Conservation (phyloP, 2,888 invertebrate species). For the Esperia sulphurella region DNA sequence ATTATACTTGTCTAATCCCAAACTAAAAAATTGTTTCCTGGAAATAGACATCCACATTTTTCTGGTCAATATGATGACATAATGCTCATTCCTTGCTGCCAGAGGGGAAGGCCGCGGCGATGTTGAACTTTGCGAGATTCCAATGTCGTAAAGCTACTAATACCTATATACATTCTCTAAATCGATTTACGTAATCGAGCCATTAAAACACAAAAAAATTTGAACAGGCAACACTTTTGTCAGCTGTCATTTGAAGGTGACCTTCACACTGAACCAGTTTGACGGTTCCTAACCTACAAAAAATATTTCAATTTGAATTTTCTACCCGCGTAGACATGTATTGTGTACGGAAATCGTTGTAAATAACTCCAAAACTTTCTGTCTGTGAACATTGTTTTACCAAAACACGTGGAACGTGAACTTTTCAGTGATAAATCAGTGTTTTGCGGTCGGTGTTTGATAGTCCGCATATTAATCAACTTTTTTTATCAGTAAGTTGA, state of each 20-base stretch:
- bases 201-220: too few relatives aligned
- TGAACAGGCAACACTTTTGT: constrained; percentile 11
- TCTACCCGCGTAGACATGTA: constrained; percentile 69
- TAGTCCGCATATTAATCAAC: constrained; percentile 18
- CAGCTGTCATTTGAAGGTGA: constrained; percentile 69
- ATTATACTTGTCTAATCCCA: too few relatives aligned
- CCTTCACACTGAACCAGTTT: constrained; percentile 56
- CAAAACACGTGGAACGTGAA: constrained; percentile 45
- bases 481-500: constrained; percentile 43
- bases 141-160: too few relatives aligned
- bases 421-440: constrained; percentile 55
- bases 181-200: too few relatives aligned
- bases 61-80: too few relatives aligned
- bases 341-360: constrained; percentile 37
- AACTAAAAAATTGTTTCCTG: too few relatives aligned
- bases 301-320: constrained; percentile 60
- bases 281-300: constrained; percentile 61
- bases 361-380: constrained; percentile 39
- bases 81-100: too few relatives aligned
- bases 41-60: too few relatives aligned
- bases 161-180: too few relatives aligned
- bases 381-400: constrained; percentile 31
- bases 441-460: constrained; percentile 15
- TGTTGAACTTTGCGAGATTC: too few relatives aligned
- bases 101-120: too few relatives aligned